Evolutionary conservation across 2,797 vertebrate genomes (phyloP), one percentile per base, ranked within the genome.

Genomic region (Mallotus villosus): DNA sequence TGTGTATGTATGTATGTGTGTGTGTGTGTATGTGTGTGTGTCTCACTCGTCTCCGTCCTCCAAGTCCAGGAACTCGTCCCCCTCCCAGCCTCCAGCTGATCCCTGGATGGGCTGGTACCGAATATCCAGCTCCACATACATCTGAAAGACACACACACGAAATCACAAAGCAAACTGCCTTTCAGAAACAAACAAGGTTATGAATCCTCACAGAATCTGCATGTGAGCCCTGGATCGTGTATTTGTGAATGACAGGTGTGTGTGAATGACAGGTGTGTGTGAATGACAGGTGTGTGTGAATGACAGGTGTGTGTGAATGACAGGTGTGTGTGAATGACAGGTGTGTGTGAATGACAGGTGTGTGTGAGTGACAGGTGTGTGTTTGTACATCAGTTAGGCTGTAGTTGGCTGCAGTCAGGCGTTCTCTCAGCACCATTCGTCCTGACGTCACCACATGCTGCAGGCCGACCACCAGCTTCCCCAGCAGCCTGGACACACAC

Each of bases 61-160:
- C 68, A 76, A 75, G 69, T 16, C 70, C 64, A 94, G 84, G 81
- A 98, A 97, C 76, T 97, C 95, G 0, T 89, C 89, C 76, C 92
- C 93, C 29, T 85, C 83, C 97, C 96, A 98, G 2, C 81, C 78
- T 34, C 97, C 96, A 0, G 86, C 93, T 55, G 94, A 81, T 29
- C 95, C 95, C 74, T 96, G 93, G 11, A 96, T 86, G 9, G 96
- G 96, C 63, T 94, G 93, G 77, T 95, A 98, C n/a, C 90, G 90
- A 72, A 98, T 88, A 64, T 97, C 97, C 91, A 98, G 79, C 85
- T 98, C 96, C 4, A 97, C 86, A 21, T 93, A 93, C 68, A 98
- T 95, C 97, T 99, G 68, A 67, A 63, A 25, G 8, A 25, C 46
- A 53, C 25, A 71, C 25, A n/a, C 2, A 16, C 25, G 22, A 5